Base-by-base conservation (phyloP, 2,888 invertebrate species). In the Priocnemis perturbator region DNA sequence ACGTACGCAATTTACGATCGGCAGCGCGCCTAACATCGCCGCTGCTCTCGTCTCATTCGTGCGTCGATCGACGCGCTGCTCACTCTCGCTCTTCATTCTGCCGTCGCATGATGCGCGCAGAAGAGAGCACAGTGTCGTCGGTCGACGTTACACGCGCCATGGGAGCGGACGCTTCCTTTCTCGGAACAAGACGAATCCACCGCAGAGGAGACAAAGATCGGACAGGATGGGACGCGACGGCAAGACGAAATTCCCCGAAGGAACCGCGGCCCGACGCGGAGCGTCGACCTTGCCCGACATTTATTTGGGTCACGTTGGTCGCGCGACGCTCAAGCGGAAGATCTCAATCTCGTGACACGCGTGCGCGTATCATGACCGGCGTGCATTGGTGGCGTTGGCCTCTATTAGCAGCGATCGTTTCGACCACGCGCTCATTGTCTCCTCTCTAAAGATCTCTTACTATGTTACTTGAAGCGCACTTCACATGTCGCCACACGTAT, bases 121-220 rank as follows among this genome's bases (percentile, higher is more conserved):
- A 7, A 11, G 37, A 3, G 37, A 37, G 7, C 37, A 9, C n/a
- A 37, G 11, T 9, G 37, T 37, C 81, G 81, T 76, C 79, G 79
- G 81, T 81, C 81, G 75, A 76, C 72, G 71, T 69, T 68, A 71
- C 76, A 76, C 76, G 74, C 69, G 76, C 66, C 72, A 61, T 45
- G 74, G 71, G 67, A 69, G 64, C 21, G 70, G 65, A 50, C 58
- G 69, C 71, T 67, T 71, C 64, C 67, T 66, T 69, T 64, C 67
- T 69, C 67, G 69, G 67, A 67, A 67, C 37, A 9, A 26, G 48
- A 59, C 63, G 63, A 63, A 70, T 59, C 65, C 65, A 57, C 67
- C 64, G 68, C 68, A 60, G 58, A 68, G 71, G 66, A 58, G 66
- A 67, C 74, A 71, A 74, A 71, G 70, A 71, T 75, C 65, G 60